These are phyloP conservation scores for Pavo muticus DNA, from an alignment of 2,113 vertebrate species.

Conservation along the genomic window DNA sequence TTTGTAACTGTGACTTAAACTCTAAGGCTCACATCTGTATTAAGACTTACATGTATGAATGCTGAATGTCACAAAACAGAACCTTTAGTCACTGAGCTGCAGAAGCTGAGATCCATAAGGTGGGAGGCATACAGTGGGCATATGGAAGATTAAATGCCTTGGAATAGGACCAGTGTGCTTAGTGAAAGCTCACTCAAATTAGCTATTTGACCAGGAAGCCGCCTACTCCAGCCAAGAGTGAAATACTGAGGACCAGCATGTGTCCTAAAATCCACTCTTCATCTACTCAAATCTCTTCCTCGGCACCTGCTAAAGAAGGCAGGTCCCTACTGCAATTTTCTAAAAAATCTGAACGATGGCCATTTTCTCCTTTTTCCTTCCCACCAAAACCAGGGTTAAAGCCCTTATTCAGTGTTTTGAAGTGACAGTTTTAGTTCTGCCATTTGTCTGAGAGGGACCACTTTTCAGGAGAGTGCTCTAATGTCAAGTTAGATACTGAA, in stretches of 20 bases:
- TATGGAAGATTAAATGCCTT: neutral
- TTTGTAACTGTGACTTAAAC: neutral
- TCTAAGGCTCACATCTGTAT: neutral
- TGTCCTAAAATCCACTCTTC: neutral
- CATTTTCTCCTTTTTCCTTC: neutral
- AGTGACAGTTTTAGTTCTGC: neutral
- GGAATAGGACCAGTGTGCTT: neutral
- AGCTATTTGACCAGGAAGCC: neutral
- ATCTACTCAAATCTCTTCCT: neutral
- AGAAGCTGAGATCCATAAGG: neutral
- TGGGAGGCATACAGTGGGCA: neutral
- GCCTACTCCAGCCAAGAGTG: neutral
- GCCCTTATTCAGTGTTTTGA: neutral
- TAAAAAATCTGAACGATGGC: neutral
- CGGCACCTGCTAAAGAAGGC: neutral
- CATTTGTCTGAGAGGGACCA: neutral
- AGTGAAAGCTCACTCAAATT: fast-evolving
- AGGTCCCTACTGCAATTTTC: neutral
- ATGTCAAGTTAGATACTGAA: neutral
- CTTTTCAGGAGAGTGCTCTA: neutral
- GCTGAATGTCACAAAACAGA: neutral
- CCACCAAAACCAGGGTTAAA: neutral
- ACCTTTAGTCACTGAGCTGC: neutral
- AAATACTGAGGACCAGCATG: neutral
- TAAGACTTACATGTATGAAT: neutral